Percentiles rank a stretch among this genome's conserved stretches.
Conservation (phyloP, 2,888 invertebrate species). For the Thera britannica region DNA sequence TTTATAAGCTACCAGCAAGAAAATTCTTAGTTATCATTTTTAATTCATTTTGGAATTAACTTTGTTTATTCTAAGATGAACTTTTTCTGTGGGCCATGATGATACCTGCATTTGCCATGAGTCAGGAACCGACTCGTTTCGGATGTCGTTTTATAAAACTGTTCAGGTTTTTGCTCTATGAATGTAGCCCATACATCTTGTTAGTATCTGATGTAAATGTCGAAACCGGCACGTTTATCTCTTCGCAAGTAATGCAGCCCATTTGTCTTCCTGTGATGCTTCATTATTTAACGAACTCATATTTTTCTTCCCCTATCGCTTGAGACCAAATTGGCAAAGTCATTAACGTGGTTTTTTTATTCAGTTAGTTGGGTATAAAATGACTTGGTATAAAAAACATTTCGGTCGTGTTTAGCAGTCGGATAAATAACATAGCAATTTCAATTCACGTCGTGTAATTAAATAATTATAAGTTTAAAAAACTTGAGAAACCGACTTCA, state of each 20-base stretch:
- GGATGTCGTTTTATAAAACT: conserved; percentile 13
- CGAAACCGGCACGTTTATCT: conserved; percentile 72
- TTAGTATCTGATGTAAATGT: conserved; percentile 66
- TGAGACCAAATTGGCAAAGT: conserved; percentile 37
- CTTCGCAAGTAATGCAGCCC: conserved; percentile 64
- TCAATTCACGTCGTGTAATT: no score
- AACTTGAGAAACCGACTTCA: no score
- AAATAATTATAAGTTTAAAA: no score
- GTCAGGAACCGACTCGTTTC: background rate
- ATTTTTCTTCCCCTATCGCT: conserved; percentile 68
- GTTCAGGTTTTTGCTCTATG: conserved; percentile 35
- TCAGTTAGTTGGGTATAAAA: background rate
- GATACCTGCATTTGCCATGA: no score
- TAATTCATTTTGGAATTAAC: no score
- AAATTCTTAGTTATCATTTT: no score
- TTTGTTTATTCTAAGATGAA: no score
- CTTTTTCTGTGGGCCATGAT: no score
- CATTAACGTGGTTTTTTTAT: conserved; percentile 16
- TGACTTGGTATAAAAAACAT: no score
- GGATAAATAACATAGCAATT: no score
- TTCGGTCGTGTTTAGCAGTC: no score
- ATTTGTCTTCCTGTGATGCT: conserved; percentile 68
- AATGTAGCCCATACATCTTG: conserved; percentile 56
- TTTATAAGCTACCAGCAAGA: no score
- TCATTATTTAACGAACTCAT: conserved; percentile 63